Conservation (phyloP, 2,888 invertebrate species). For the Gandaritis pyraliata region DNA sequence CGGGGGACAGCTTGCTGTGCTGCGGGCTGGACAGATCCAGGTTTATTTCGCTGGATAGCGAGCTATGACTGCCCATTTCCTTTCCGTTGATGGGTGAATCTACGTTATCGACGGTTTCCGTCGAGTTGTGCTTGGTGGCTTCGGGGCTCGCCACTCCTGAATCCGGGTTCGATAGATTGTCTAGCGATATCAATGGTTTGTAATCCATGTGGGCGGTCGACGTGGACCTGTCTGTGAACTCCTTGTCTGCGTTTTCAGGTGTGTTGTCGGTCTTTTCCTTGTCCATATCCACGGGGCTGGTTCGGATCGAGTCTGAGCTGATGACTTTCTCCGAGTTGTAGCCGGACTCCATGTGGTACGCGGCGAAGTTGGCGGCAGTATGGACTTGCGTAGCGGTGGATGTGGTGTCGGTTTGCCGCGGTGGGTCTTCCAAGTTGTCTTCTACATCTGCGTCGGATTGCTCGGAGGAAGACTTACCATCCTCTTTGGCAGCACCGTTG, state of each 20-base stretch:
- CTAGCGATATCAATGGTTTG: constrained; percentile 70
- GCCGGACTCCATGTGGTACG: constrained; percentile 86
- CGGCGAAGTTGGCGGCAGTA: constrained; percentile 76
- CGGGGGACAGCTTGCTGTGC: constrained; percentile 65
- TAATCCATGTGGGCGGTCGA: constrained; percentile 71
- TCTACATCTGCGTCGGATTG: constrained; percentile 93
- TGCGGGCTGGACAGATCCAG: constrained; percentile 83
- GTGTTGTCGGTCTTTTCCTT: constrained; percentile 84
- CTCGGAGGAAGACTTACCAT: constrained; percentile 85
- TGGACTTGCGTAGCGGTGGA: constrained; percentile 65
- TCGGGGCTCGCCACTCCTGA: constrained; percentile 85
- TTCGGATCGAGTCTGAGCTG: constrained; percentile 76
- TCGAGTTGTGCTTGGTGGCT: constrained; percentile 82
- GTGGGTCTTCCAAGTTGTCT: constrained; percentile 84
- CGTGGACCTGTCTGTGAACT: constrained; percentile 74
- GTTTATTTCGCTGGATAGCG: constrained; percentile 83
- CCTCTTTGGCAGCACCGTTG: constrained; percentile 69
- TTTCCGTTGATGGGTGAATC: constrained; percentile 76
- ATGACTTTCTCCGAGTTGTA: constrained; percentile 85
- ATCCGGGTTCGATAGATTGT: constrained; percentile 77
- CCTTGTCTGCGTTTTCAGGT: constrained; percentile 83
- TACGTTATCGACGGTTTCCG: constrained; percentile 79
- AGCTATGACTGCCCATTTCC: constrained; percentile 75
- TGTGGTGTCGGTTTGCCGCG: constrained; percentile 55
- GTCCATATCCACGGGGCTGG: constrained; percentile 75